Evolutionary conservation across 2,113 vertebrate genomes (phyloP).

Genomic region (Scalopus aquaticus): DNA sequence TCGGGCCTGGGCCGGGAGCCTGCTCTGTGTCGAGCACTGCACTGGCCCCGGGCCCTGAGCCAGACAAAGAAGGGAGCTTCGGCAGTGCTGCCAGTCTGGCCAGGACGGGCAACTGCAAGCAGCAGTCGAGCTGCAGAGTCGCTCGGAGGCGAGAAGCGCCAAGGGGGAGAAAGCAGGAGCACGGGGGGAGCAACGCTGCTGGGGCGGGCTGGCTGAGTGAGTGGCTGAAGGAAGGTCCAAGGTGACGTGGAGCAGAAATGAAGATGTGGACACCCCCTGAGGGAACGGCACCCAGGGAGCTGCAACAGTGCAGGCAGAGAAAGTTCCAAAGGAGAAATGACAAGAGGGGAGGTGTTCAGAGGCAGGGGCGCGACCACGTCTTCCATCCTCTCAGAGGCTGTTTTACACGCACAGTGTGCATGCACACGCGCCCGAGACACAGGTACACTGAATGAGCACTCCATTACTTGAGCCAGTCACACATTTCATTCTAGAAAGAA

Average conservation of each 20-base stretch:
- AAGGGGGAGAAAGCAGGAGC: not conserved
- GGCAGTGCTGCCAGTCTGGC: not conserved
- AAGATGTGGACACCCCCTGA: not conserved
- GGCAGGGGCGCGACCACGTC: accelerated
- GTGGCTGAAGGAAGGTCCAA: no score
- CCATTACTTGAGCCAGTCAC: not conserved
- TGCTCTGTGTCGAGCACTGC: accelerated
- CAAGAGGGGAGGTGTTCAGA: accelerated
- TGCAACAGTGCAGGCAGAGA: not conserved
- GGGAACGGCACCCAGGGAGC: not conserved
- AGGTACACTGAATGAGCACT: accelerated
- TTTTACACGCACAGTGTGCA: accelerated
- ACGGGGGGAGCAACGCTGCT: no score
- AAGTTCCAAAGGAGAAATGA: not conserved
- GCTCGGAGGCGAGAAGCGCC: not conserved
- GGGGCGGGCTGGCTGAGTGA: no score
- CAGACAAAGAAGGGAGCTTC: not conserved
- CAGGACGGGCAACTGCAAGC: not conserved
- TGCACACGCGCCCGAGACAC: not conserved
- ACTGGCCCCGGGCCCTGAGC: not conserved
- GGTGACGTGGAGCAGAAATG: accelerated
- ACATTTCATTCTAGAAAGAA: not conserved
- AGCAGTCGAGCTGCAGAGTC: not conserved
- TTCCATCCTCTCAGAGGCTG: not conserved
- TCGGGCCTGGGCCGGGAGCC: not conserved